Percentiles rank a stretch among this genome's conserved stretches.
Conservation (phyloP, 1,140 invertebrate genomes). For the Myzus persicae region DNA sequence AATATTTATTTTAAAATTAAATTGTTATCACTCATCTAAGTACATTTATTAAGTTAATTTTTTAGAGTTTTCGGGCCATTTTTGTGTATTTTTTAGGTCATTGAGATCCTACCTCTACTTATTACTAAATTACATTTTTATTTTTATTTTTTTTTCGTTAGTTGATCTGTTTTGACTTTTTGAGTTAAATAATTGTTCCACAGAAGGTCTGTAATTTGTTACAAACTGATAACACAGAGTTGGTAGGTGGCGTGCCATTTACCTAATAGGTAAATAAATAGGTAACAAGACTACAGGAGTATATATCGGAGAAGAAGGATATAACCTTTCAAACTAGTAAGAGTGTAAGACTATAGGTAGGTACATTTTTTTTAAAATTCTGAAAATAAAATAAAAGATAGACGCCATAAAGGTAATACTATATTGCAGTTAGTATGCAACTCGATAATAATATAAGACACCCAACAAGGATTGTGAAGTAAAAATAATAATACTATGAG, state of each 20-base stretch:
- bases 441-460: not conserved
- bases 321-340: not conserved
- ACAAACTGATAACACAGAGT: not conserved
- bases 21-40: too few relatives aligned
- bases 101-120: too few relatives aligned
- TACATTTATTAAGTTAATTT: too few relatives aligned
- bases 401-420: not conserved
- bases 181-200: not conserved
- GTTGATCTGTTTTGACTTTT: not conserved
- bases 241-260: not conserved
- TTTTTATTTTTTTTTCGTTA: not conserved
- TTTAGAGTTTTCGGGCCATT: too few relatives aligned
- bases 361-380: too few relatives aligned
- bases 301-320: not conserved
- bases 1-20: too few relatives aligned
- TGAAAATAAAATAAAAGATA: too few relatives aligned
- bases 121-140: too few relatives aligned
- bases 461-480: not conserved
- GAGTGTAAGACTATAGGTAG: not conserved
- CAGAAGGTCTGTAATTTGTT: not conserved
- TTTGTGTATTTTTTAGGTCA: too few relatives aligned
- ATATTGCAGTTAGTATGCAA: not conserved
- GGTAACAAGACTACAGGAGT: too few relatives aligned
- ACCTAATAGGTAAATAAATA: not conserved
- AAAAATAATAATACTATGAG: not conserved